phyloP scores from a whole-genome alignment of 2,797 vertebrate genomes.

The Rousettus madagascariensis region DNA sequence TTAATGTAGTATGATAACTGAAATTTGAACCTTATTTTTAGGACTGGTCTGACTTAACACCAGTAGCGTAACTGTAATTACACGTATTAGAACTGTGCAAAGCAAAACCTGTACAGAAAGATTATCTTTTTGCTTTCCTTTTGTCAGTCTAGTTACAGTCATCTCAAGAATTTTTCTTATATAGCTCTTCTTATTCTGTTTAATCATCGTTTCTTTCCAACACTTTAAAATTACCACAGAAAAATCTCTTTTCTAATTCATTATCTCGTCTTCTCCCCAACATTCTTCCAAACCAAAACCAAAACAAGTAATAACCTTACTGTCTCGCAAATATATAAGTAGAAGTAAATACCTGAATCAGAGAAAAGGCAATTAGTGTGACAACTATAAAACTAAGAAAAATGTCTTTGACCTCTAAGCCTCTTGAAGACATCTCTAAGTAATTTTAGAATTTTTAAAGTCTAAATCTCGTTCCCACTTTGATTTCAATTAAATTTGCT shows the following conservation, averaged over 20 bases:
- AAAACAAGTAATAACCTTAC: background rate
- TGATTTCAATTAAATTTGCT: conserved; percentile 25
- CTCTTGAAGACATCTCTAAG: background rate
- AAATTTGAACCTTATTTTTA: background rate
- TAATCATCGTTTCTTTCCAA: background rate
- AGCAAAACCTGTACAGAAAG: background rate
- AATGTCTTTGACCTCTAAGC: background rate
- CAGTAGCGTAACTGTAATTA: background rate
- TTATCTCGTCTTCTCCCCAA: background rate
- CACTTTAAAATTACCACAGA: background rate
- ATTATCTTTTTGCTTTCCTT: background rate
- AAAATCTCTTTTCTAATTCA: background rate
- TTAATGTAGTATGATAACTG: background rate
- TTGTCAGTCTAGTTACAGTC: background rate
- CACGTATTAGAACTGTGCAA: background rate
- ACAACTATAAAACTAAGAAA: background rate
- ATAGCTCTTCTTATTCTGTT: background rate
- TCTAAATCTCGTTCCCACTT: background rate
- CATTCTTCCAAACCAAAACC: background rate
- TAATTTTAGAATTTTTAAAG: background rate
- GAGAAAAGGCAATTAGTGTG: background rate
- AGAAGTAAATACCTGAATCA: background rate
- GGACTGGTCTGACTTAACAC: background rate
- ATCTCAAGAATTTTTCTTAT: background rate
- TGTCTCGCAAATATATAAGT: background rate